phyloP scores from a whole-genome alignment of 2,113 vertebrate genomes.

The Catharus bicknelli region DNA sequence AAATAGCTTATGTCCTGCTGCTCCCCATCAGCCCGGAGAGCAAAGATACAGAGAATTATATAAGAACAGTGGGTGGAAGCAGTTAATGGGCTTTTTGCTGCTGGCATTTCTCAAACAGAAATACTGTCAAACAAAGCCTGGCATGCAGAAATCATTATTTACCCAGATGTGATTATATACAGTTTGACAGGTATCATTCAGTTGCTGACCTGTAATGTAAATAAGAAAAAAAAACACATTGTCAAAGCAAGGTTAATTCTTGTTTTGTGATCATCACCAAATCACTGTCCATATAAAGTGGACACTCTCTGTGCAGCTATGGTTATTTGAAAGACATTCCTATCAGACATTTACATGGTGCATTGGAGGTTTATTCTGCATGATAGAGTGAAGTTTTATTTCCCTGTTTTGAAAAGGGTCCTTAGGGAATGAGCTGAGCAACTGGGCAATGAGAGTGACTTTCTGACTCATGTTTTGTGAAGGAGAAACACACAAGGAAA shows the following conservation, averaged over 20 bases:
- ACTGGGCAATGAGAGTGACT: background rate
- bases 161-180: conserved; percentile 15
- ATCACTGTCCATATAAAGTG: background rate
- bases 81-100: conserved; percentile 40
- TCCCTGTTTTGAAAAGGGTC: background rate
- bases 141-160: conserved; percentile 47
- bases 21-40: background rate
- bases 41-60: conserved; percentile 17
- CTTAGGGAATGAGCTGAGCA: conserved; percentile 1
- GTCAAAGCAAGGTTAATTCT: conserved; percentile 37
- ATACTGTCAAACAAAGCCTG: background rate
- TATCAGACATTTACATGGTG: background rate
- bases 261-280: background rate
- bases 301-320: background rate
- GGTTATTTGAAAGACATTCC: conserved; percentile 8
- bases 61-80: conserved; percentile 31
- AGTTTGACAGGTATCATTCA: conserved; percentile 53
- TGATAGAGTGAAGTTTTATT: background rate
- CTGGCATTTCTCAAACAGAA: conserved; percentile 22
- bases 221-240: background rate
- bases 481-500: background rate
- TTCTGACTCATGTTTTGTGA: conserved; percentile 23
- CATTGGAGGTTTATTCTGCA: background rate
- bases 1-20: background rate
- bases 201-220: conserved; percentile 41